Evolutionary conservation across 2,113 vertebrate genomes (phyloP), one percentile per base, ranked within the genome.

Genomic region (Megaleporinus macrocephalus): DNA sequence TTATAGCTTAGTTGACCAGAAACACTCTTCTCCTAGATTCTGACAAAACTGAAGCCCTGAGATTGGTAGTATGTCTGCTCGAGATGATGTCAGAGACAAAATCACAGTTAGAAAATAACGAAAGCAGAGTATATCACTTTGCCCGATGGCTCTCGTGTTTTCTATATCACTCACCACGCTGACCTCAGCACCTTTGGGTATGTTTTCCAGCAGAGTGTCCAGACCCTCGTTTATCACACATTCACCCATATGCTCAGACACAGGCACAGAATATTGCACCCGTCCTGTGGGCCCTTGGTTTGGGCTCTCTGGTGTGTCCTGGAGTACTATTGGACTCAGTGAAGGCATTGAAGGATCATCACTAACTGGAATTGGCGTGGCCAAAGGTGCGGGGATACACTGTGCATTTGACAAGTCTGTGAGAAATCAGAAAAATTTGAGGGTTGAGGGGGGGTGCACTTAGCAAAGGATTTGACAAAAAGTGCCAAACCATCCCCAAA

Each of bases 211-310:
- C 33, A 99, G 92, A 20, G 93, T 96, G 85, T 98, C 96, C 71
- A 98, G 86, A 88, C 97, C 95, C 2, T 96, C 94, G 49, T 96
- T 97, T 41, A 98, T 96, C 73, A 97, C 91, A n/a, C 96, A 96
- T 18, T 98, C 97, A 0, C 93, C 95, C 88, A 97, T 96, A 87
- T 98, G 96, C 12, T 98, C 97, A 5, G 94, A 95, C 86, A 94
- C 96, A 0, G 96, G 92, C 49, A 94, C 94, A 0, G 95, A 94
- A 88, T 93, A 93, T 70, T 90, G 93, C 93, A 95, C 90, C 79
- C 92, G 76, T 80, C 88, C 73, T 91, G 91, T 85, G 92, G 90
- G 90, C 36, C 88, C 93, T 91, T 0, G 93, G 89, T 89, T 95
- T 86, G 91, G 96, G 87, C 93, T 93, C 84, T 94, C 94, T 9